phyloP scores from a whole-genome alignment of 2,888 invertebrate genomes.

The Teleiodes luculella region DNA sequence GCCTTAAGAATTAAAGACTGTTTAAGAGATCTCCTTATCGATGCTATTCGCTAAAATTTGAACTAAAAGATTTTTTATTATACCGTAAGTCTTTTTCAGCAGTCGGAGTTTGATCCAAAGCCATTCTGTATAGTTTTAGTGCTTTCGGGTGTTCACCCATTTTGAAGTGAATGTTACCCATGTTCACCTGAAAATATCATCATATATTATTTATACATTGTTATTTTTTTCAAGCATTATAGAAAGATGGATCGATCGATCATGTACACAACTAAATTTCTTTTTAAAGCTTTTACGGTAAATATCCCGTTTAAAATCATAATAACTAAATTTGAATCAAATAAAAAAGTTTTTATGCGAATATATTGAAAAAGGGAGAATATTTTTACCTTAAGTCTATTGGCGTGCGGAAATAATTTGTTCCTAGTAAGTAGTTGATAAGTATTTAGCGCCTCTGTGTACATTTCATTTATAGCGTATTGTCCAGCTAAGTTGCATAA shows the following conservation, averaged over 20 bases:
- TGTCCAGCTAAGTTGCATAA: constrained; percentile 97
- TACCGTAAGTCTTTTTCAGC: constrained; percentile 95
- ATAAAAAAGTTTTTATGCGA: no score
- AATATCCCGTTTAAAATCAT: no score
- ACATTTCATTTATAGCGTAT: constrained; percentile 96
- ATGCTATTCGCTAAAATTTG: no score
- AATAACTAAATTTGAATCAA: no score
- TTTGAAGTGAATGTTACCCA: constrained; percentile 98
- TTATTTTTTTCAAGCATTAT: no score
- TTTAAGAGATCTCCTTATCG: no score
- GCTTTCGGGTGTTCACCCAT: constrained; percentile 96
- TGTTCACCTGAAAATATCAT: constrained; percentile 80
- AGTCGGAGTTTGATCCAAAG: constrained; percentile 96
- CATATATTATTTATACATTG: not conserved
- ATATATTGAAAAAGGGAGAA: not conserved
- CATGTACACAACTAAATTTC: no score
- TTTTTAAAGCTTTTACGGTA: no score
- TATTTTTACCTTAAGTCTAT: constrained; percentile 87
- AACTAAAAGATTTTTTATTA: no score
- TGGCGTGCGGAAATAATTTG: constrained; percentile 95
- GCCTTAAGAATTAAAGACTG: no score
- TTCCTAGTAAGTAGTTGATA: constrained; percentile 96
- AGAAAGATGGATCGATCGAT: no score
- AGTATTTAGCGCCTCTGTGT: constrained; percentile 96
- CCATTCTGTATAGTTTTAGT: constrained; percentile 98